A percentile compares a stretch with the other conserved stretches of the same genome.
phyloP scores from a whole-genome alignment of 2,113 vertebrate genomes.

The Empidonax alnorum region DNA sequence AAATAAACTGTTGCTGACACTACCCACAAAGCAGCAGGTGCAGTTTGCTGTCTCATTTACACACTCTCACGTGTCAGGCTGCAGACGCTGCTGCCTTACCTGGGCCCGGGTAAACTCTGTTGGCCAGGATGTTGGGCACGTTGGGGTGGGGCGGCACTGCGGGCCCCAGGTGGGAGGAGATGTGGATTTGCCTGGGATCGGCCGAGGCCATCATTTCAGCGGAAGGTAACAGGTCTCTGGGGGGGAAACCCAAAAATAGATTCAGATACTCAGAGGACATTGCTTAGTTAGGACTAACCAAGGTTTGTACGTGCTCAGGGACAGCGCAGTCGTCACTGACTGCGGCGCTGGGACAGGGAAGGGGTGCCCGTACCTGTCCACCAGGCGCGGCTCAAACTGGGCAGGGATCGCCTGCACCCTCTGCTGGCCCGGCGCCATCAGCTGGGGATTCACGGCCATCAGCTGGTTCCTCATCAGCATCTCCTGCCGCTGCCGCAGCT shows the following conservation, averaged over 20 bases:
- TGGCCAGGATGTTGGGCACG: slow-evolving; percentile 78
- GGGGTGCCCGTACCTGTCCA: slow-evolving; percentile 82
- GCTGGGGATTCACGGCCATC: slow-evolving; percentile 87
- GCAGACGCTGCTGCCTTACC: slow-evolving; percentile 39
- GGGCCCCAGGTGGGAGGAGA: slow-evolving; percentile 82
- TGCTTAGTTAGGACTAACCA: neutral
- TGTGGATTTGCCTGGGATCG: slow-evolving; percentile 87
- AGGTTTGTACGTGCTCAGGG: neutral
- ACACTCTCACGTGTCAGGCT: neutral
- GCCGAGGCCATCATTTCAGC: slow-evolving; percentile 81
- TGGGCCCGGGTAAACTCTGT: slow-evolving; percentile 79
- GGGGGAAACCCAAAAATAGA: neutral
- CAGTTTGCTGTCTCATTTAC: neutral
- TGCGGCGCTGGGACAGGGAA: neutral
- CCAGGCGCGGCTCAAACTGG: slow-evolving; percentile 85
- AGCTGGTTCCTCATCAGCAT: slow-evolving; percentile 87
- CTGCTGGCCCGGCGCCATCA: slow-evolving; percentile 83
- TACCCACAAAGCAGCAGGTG: neutral
- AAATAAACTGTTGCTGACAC: neutral
- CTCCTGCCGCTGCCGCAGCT: slow-evolving; percentile 88
- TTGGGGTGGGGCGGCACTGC: slow-evolving; percentile 78
- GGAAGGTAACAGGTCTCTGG: slow-evolving; percentile 85
- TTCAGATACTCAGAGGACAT: neutral
- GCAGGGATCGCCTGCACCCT: slow-evolving; percentile 82
- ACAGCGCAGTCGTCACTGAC: neutral